A percentile compares a stretch with the other conserved stretches of the same genome.
phyloP scores from a whole-genome alignment of 1,140 invertebrate species.

The Lithobius niger region DNA sequence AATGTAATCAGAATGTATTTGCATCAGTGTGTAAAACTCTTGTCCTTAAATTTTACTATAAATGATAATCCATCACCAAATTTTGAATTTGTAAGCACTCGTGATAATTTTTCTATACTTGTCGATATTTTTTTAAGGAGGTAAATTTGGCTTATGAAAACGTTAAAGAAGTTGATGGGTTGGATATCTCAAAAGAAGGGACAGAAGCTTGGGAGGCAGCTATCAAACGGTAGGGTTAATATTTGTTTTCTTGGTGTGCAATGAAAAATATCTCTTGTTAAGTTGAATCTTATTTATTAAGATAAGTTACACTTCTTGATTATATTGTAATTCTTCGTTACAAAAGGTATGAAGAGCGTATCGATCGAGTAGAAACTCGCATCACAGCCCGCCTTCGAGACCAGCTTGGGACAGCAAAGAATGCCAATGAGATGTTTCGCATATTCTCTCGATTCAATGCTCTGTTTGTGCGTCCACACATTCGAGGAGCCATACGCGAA shows the following conservation, averaged over 20 bases:
- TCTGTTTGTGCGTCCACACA: conserved; percentile 94
- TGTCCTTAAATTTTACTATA: too few relatives aligned
- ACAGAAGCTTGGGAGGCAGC: conserved; percentile 95
- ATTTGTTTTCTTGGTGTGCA: background rate
- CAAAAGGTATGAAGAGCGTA: conserved; percentile 79
- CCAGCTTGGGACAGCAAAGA: conserved; percentile 93
- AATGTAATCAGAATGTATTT: too few relatives aligned
- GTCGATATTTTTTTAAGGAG: conserved; percentile 38
- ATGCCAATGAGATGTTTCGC: conserved; percentile 99
- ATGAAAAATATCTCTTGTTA: background rate
- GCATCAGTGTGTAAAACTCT: background rate
- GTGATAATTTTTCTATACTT: conserved; percentile 8
- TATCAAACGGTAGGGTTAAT: conserved; percentile 45
- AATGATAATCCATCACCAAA: too few relatives aligned
- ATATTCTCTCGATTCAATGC: conserved; percentile 92
- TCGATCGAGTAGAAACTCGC: conserved; percentile 90
- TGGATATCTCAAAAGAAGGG: conserved; percentile 94
- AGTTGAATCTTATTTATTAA: background rate
- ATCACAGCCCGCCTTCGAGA: conserved; percentile 93
- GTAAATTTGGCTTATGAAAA: conserved; percentile 96
- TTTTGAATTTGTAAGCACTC: too few relatives aligned
- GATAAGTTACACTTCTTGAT: background rate
- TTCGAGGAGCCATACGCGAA: conserved; percentile 93
- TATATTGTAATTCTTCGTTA: conserved; percentile 9
- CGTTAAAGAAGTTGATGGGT: conserved; percentile 95